A percentile compares a stretch with the other conserved stretches of the same genome.
phyloP scores from a whole-genome alignment of 2,797 vertebrate species.

The Saxicola maurus region DNA sequence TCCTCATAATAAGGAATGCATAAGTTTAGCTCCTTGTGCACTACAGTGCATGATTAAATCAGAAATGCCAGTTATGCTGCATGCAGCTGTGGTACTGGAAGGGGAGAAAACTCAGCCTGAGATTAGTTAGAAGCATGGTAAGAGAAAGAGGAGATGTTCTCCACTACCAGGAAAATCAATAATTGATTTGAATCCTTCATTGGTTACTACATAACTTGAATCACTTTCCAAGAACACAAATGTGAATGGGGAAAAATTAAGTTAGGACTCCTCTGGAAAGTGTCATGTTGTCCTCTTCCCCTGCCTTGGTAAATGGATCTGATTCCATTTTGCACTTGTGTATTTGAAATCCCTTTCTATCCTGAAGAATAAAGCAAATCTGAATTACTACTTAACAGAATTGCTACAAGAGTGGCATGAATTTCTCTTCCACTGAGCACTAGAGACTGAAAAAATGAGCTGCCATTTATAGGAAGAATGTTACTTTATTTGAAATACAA shows the following conservation, averaged over 20 bases:
- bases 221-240: constrained; percentile 5
- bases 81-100: neutral
- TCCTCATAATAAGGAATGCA: neutral
- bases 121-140: neutral
- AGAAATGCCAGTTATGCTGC: neutral
- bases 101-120: neutral
- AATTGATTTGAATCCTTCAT: neutral
- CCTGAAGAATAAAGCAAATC: neutral
- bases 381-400: neutral
- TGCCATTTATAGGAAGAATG: neutral
- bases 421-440: neutral
- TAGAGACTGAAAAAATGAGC: neutral
- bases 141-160: neutral
- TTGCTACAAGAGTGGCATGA: neutral
- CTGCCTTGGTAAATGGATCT: neutral
- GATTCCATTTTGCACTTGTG: neutral
- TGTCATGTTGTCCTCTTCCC: neutral
- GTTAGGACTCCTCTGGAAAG: neutral
- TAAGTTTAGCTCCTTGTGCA: neutral
- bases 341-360: neutral
- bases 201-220: neutral
- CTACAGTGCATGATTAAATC: neutral
- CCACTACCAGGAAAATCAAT: neutral
- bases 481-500: neutral
- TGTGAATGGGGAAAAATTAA: neutral